Conservation (phyloP, 2,113 vertebrate species). For the Cyanoderma ruficeps region DNA sequence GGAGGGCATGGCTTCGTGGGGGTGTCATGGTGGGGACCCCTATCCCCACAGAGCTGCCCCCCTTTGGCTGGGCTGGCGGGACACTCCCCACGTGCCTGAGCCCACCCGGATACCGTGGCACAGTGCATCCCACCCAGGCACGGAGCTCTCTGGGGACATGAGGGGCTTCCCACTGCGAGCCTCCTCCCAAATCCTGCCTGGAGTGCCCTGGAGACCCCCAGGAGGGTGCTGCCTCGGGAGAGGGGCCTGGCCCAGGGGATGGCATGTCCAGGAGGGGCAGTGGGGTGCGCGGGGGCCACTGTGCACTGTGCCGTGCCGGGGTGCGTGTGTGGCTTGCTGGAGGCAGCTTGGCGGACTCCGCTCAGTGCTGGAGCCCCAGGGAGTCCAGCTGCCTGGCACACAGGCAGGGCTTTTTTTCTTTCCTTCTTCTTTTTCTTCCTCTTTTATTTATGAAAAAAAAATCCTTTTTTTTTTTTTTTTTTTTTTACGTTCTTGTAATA, state of each 20-base stretch:
- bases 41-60: rapidly evolving
- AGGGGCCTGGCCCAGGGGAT: not conserved
- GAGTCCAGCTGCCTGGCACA: conserved; percentile 62
- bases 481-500: conserved; percentile 45
- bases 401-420: not conserved
- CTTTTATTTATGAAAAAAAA: conserved; percentile 5
- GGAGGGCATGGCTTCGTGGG: not conserved
- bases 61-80: not conserved
- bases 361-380: conserved; percentile 38
- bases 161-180: rapidly evolving
- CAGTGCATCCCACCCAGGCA: rapidly evolving
- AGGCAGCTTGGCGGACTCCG: conserved; percentile 26
- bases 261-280: rapidly evolving
- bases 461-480: not conserved
- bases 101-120: not conserved
- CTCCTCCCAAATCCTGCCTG: not conserved
- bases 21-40: not conserved
- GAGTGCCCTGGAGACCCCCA: not conserved
- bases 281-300: not conserved
- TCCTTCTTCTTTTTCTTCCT: not conserved
- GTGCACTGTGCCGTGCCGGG: not conserved
- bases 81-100: rapidly evolving
- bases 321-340: conserved; percentile 38
- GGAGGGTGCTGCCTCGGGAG: not conserved
- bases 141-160: not conserved